These are phyloP conservation scores for Luehdorfia chinensis DNA, from an alignment of 1,140 invertebrate genomes.

Conservation along the genomic window DNA sequence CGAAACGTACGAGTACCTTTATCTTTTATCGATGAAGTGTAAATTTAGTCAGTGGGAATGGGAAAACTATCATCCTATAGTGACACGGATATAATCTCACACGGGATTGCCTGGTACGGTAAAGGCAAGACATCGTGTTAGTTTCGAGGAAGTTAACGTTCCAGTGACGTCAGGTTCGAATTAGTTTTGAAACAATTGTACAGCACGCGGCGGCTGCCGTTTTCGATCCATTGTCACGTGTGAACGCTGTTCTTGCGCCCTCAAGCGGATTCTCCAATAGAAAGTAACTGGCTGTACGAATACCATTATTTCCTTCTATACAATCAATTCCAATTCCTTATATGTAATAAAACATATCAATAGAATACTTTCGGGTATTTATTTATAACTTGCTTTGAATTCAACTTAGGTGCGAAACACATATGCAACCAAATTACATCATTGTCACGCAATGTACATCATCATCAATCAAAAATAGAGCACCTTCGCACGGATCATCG, in stretches of 20 bases:
- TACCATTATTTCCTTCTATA: not conserved
- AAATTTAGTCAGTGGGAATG: no score
- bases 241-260: constrained; percentile 43
- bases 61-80: no score
- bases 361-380: no score
- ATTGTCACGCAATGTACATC: no score
- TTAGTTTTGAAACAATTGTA: constrained; percentile 61
- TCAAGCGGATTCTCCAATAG: constrained; percentile 51
- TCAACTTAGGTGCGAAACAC: constrained; percentile 44
- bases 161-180: constrained; percentile 56
- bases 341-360: no score
- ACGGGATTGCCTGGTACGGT: constrained; percentile 5
- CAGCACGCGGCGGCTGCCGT: constrained; percentile 43
- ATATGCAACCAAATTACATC: constrained; percentile 17
- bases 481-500: constrained; percentile 39
- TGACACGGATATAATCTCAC: no score
- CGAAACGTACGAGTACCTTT: no score
- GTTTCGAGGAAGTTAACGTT: constrained; percentile 56
- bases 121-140: constrained; percentile 23
- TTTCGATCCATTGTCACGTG: constrained; percentile 54
- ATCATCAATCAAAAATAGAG: no score
- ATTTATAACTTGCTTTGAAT: no score
- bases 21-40: no score
- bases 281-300: constrained; percentile 48
- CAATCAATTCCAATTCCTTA: not conserved